phyloP scores from a whole-genome alignment of 2,797 vertebrate species.

The Ibycter americanus region DNA sequence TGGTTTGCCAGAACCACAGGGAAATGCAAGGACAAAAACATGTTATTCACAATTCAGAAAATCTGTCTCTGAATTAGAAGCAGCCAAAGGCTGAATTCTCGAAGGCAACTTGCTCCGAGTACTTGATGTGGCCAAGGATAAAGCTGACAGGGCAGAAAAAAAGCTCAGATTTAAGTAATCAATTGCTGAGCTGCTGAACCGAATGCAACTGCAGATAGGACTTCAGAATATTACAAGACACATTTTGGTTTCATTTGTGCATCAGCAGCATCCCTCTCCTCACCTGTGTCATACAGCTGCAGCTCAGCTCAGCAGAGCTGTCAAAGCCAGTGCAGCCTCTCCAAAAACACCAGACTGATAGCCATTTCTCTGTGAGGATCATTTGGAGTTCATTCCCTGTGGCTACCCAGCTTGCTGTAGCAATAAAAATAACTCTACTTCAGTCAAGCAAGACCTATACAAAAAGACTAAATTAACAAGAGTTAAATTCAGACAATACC shows the following conservation, averaged over 20 bases:
- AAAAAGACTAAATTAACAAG: not conserved
- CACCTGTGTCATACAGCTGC: not conserved
- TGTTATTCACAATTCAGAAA: conserved; percentile 15
- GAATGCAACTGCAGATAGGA: not conserved
- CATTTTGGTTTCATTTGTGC: not conserved
- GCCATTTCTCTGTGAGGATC: not conserved
- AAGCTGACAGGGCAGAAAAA: conserved; percentile 16
- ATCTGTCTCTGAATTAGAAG: conserved; percentile 6
- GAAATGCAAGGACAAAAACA: not conserved
- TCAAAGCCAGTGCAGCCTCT: not conserved
- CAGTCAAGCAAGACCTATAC: not conserved
- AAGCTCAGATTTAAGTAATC: not conserved
- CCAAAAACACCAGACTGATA: not conserved
- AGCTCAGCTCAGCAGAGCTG: not conserved
- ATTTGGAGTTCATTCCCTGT: not conserved
- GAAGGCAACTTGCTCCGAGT: not conserved
- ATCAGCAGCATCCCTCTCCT: not conserved
- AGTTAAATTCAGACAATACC: not conserved
- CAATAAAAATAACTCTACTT: not conserved
- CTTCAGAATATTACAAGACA: not conserved
- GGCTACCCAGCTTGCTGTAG: not conserved
- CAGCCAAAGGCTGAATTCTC: conserved; percentile 7
- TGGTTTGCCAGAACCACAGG: not conserved
- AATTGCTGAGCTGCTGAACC: not conserved
- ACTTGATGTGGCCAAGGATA: not conserved